Conservation (phyloP, 2,113 vertebrate genomes). For the Coptodon rendalli region DNA sequence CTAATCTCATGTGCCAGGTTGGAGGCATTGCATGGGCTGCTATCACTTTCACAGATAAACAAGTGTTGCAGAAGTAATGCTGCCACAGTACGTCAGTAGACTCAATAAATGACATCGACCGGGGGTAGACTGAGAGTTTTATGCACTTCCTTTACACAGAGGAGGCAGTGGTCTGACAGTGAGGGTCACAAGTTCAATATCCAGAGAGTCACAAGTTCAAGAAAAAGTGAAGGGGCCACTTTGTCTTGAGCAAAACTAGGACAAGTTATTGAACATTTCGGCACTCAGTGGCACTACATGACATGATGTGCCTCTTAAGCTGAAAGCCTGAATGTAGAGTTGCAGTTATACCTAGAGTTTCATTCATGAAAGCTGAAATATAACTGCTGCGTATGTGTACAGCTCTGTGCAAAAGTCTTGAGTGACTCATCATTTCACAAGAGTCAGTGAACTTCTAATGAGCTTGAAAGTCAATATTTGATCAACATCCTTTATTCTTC, state of each 20-base stretch:
- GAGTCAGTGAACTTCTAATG: not conserved
- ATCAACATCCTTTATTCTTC: not conserved
- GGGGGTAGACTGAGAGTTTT: not conserved
- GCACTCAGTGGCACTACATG: not conserved
- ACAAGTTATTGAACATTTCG: not conserved
- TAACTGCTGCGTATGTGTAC: not conserved
- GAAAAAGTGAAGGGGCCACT: not conserved
- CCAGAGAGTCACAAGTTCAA: not conserved
- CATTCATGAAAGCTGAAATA: not conserved
- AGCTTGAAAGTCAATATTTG: not conserved
- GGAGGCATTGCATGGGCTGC: slow-evolving; percentile 18
- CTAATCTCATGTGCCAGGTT: slow-evolving; percentile 55
- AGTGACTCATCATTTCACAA: not conserved
- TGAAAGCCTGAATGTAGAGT: not conserved
- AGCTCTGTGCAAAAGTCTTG: not conserved
- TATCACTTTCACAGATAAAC: slow-evolving; percentile 35
- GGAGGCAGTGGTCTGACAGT: not conserved
- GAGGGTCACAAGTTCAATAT: not conserved
- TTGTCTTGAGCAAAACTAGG: not conserved
- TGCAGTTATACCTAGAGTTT: not conserved
- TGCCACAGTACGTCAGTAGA: slow-evolving; percentile 13
- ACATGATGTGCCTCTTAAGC: not conserved
- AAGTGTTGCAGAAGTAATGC: slow-evolving; percentile 21
- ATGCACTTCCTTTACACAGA: not conserved
- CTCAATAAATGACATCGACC: slow-evolving; percentile 2